A percentile compares a stretch with the other conserved stretches of the same genome.
Conservation (phyloP, 2,797 vertebrate species). For the Eptatretus atami region DNA sequence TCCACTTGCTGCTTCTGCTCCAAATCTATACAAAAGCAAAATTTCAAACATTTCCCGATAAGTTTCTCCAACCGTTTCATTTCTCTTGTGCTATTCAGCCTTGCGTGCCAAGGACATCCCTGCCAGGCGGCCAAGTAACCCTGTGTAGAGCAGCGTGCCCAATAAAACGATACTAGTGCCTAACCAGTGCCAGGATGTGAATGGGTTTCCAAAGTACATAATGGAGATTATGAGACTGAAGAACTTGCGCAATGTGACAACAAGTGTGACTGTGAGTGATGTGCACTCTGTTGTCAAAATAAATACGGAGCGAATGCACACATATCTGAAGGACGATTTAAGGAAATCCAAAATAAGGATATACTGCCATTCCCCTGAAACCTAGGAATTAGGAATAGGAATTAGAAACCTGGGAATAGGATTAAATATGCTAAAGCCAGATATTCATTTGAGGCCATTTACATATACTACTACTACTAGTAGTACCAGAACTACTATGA, state of each 20-base stretch:
- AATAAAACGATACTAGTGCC: conserved; percentile 49
- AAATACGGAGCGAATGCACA: conserved; percentile 77
- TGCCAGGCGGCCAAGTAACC: no score
- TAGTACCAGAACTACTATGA: no score
- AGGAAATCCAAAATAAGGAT: conserved; percentile 13
- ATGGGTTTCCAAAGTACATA: conserved; percentile 63
- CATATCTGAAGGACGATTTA: conserved; percentile 15
- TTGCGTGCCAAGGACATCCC: no score
- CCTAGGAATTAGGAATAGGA: background rate
- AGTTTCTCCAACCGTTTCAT: no score
- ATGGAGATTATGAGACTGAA: conserved; percentile 93
- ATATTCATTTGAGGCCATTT: no score
- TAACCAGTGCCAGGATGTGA: conserved; percentile 69
- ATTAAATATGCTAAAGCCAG: no score
- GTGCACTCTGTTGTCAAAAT: conserved; percentile 68
- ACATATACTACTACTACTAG: no score
- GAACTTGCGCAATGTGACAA: conserved; percentile 80
- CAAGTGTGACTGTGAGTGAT: conserved; percentile 69
- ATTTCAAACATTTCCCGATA: no score
- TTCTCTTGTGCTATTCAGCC: no score
- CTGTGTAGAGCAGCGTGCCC: conserved; percentile 59
- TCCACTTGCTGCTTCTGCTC: no score
- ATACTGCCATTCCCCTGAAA: background rate
- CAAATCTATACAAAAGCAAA: no score
- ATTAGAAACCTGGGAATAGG: no score